Base-by-base conservation (phyloP, 1,140 invertebrate species). In the Magallana gigas region DNA sequence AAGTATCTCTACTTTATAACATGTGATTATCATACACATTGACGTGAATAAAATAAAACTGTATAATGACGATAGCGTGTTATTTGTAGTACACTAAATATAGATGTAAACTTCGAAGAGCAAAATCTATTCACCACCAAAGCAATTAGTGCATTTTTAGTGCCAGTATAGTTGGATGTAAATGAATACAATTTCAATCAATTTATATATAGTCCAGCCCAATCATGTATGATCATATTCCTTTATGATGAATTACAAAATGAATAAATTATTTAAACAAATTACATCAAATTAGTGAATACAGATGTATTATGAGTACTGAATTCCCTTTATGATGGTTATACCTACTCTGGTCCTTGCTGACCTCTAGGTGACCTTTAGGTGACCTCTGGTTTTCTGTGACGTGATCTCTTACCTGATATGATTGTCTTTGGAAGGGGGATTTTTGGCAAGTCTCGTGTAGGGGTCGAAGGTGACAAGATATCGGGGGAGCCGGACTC, bases 341-440 rank as follows among this genome's bases (percentile, higher is more conserved):
- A 23, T 23, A 48, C 36, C 36, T 48, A 48, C 36, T 48, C 36
- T 48, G 36, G 36, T 48, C 36, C 36, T 48, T 48, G 36, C 2
- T 48, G 36, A 48, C 36, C 36, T 48, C 36, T 48, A 48, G 36
- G 36, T 48, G 36, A 48, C 36, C 36, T 48, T 48, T 48, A 48
- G 36, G 36, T 48, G 36, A 48, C 36, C 36, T 48, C 36, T 48
- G 36, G 36, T 48, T 48, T 48, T 48, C 36, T 48, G 36, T 48
- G 36, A 48, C 36, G 68, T 76, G 68, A 29, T 23, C 2, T 84
- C 89, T 91, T 90, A 92, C 91, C 91, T 84, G 87, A 90, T n/a
- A 93, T 91, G 56, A 94, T 90, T 57, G 92, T 92, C 85, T 91
- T 92, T 12, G 93, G 93, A n/a, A 92, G 82, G 48, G 93, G 92